Evolutionary conservation across 2,113 vertebrate species (phyloP).

Genomic region (Myotis yumanensis): DNA sequence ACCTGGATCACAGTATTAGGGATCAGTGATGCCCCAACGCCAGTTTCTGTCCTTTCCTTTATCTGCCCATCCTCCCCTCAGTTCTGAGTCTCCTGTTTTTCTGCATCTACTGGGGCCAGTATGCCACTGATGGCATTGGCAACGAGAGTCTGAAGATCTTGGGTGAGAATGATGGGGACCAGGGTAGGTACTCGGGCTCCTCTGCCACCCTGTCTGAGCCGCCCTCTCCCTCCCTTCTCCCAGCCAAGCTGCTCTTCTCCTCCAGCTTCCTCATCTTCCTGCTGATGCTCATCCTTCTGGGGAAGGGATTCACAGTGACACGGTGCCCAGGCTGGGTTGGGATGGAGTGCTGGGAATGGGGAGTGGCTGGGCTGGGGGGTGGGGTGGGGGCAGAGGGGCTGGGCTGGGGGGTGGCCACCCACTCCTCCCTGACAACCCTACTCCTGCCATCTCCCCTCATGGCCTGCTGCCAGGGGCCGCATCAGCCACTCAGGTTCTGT

Average conservation of each 20-base stretch:
- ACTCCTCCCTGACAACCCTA: conserved; percentile 55
- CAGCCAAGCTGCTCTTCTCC: conserved; percentile 95
- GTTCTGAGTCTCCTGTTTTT: conserved; percentile 94
- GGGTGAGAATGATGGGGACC: conserved; percentile 83
- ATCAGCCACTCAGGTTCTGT: conserved; percentile 95
- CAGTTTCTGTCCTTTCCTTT: neutral
- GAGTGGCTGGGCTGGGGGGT: neutral
- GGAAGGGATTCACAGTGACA: conserved; percentile 96
- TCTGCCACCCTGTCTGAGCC: neutral
- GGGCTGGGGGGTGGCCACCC: neutral
- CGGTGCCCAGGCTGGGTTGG: conserved; percentile 84
- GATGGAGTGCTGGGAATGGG: neutral
- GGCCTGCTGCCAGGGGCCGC: conserved; percentile 86
- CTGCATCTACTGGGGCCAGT: conserved; percentile 94
- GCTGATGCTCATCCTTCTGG: conserved; percentile 94
- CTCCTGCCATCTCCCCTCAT: conserved; percentile 57
- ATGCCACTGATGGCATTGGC: conserved; percentile 91
- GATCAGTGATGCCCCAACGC: neutral
- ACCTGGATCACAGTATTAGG: neutral
- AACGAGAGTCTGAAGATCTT: conserved; percentile 91
- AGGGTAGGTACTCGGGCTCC: neutral
- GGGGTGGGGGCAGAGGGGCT: neutral
- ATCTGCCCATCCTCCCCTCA: conserved; percentile 64
- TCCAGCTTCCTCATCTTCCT: conserved; percentile 95
- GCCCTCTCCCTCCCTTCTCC: conserved; percentile 66